A percentile compares a stretch with the other conserved stretches of the same genome.
Evolutionary conservation across 2,888 invertebrate genomes (phyloP).

Genomic region (Phyto melanocephala): DNA sequence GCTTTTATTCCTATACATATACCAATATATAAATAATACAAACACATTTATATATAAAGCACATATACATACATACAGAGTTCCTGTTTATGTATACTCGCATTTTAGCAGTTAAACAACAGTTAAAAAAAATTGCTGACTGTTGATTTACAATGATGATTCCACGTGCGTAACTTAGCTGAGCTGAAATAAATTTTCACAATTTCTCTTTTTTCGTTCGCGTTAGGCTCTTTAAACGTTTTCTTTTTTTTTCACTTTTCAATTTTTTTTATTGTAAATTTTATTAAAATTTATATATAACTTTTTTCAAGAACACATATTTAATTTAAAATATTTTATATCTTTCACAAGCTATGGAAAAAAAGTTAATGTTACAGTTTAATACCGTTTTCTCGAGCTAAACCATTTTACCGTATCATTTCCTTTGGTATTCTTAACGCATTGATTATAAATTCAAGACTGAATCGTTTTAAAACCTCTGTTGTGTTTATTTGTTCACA

Average conservation of each 20-base stretch:
- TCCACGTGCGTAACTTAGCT: background rate
- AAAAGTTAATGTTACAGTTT: background rate
- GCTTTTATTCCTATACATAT: background rate
- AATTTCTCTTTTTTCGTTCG: background rate
- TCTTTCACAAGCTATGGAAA: background rate
- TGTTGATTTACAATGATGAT: background rate
- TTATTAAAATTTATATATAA: too few relatives aligned
- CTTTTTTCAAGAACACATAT: background rate
- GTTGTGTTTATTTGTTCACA: constrained; percentile 14
- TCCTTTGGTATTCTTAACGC: constrained; percentile 1
- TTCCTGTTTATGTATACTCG: background rate
- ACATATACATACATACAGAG: background rate
- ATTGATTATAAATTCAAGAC: constrained; percentile 31
- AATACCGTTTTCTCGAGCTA: background rate
- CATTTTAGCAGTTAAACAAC: background rate
- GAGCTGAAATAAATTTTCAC: background rate
- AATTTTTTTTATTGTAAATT: too few relatives aligned
- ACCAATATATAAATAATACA: too few relatives aligned
- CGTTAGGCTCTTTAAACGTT: background rate
- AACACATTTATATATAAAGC: background rate
- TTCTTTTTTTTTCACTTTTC: background rate
- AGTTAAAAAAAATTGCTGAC: background rate
- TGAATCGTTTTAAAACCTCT: constrained; percentile 19
- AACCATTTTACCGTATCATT: constrained; percentile 4
- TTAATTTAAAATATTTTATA: background rate